Conservation (phyloP, 2,797 vertebrate genomes). For the Antrozous pallidus region DNA sequence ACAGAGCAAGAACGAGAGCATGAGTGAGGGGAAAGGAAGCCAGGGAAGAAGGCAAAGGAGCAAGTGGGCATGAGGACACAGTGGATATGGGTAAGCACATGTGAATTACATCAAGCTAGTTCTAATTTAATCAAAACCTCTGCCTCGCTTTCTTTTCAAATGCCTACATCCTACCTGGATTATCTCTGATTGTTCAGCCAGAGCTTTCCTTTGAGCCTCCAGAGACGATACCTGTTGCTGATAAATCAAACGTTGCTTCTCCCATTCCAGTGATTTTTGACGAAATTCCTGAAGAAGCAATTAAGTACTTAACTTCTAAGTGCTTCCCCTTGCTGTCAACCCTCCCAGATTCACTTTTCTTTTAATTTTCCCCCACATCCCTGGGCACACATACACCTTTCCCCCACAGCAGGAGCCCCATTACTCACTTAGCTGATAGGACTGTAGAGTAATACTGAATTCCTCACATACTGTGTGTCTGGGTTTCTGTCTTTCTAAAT, state of each 20-base stretch:
- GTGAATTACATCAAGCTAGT: accelerated
- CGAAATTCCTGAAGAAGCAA: constrained; percentile 87
- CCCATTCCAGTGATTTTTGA: constrained; percentile 89
- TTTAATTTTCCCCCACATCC: neutral
- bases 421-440: constrained; percentile 67
- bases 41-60: neutral
- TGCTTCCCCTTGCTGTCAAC: constrained; percentile 34
- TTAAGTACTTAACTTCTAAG: constrained; percentile 56
- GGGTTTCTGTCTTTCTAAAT: constrained; percentile 56
- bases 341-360: neutral
- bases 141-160: neutral
- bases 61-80: neutral
- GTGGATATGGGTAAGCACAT: neutral
- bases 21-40: neutral
- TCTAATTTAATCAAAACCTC: neutral
- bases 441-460: constrained; percentile 50
- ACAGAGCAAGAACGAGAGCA: neutral
- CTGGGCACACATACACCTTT: neutral
- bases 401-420: constrained; percentile 74
- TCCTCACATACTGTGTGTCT: constrained; percentile 41
- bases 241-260: constrained; percentile 88
- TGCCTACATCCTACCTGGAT: constrained; percentile 85
- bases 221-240: constrained; percentile 89
- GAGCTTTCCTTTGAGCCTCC: constrained; percentile 89
- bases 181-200: constrained; percentile 88